A percentile compares a stretch with the other conserved stretches of the same genome.
These are phyloP conservation scores for Plecotus auritus DNA, from an alignment of 2,113 vertebrate species.

Conservation along the genomic window DNA sequence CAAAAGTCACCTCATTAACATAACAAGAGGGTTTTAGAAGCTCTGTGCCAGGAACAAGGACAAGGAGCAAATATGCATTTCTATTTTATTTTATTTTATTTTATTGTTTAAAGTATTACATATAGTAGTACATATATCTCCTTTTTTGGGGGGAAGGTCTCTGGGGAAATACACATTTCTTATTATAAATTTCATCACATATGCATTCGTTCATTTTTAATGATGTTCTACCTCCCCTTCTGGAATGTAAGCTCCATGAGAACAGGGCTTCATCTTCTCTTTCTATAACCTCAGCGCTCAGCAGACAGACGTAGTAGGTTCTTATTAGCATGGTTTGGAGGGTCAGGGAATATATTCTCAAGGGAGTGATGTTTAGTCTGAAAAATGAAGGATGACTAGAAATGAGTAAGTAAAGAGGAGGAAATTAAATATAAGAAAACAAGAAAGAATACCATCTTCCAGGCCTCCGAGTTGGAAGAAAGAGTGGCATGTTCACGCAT, in stretches of 20 bases:
- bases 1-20: background rate
- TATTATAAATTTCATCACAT: background rate
- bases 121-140: no score
- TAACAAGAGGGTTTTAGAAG: background rate
- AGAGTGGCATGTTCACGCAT: fast-evolving
- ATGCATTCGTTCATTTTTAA: background rate
- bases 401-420: background rate
- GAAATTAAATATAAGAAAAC: background rate
- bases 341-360: background rate
- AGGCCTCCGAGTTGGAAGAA: background rate
- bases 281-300: background rate
- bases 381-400: background rate
- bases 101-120: no score
- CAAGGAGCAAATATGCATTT: background rate
- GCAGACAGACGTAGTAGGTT: background rate
- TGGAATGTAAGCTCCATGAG: background rate
- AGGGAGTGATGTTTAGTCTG: background rate
- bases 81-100: no score
- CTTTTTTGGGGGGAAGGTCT: no score
- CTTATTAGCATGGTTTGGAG: background rate
- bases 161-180: background rate
- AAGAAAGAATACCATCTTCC: background rate
- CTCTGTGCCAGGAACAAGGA: background rate
- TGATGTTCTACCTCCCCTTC: background rate
- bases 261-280: background rate